Evolutionary conservation across 1,140 invertebrate species (phyloP).

Genomic region (Trichogramma pretiosum): DNA sequence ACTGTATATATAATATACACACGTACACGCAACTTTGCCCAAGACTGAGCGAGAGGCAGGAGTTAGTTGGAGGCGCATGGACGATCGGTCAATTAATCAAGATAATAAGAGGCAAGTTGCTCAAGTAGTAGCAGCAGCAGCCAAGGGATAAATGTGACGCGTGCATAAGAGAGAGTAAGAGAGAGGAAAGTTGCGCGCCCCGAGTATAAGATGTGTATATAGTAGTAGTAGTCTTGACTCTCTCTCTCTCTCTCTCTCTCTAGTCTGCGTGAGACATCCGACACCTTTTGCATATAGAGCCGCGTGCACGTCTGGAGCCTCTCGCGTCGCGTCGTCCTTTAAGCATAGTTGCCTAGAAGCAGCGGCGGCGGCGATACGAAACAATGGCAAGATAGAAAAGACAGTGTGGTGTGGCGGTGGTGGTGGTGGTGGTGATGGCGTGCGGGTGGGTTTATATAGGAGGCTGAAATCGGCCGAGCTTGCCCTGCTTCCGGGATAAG

Average conservation of each 20-base stretch:
- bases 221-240: neutral
- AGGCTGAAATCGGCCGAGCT: constrained; percentile 39
- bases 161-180: constrained; percentile 17
- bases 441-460: no score
- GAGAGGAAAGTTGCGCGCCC: constrained; percentile 12
- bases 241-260: neutral
- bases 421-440: no score
- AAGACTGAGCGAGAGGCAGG: neutral
- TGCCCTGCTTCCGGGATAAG: constrained; percentile 41
- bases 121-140: constrained; percentile 13
- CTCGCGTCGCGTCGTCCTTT: no score
- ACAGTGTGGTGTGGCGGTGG: no score
- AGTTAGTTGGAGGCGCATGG: constrained; percentile 21
- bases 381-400: no score
- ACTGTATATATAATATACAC: no score
- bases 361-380: constrained; percentile 42
- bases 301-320: no score
- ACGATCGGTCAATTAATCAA: constrained; percentile 48
- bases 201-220: no score
- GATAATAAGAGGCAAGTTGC: constrained; percentile 43
- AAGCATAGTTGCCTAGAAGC: no score
- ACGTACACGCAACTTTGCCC: neutral
- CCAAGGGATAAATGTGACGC: constrained; percentile 6
- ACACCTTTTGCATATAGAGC: no score
- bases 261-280: constrained; percentile 42